Conservation (phyloP, 2,113 vertebrate genomes). For the Euleptes europaea region DNA sequence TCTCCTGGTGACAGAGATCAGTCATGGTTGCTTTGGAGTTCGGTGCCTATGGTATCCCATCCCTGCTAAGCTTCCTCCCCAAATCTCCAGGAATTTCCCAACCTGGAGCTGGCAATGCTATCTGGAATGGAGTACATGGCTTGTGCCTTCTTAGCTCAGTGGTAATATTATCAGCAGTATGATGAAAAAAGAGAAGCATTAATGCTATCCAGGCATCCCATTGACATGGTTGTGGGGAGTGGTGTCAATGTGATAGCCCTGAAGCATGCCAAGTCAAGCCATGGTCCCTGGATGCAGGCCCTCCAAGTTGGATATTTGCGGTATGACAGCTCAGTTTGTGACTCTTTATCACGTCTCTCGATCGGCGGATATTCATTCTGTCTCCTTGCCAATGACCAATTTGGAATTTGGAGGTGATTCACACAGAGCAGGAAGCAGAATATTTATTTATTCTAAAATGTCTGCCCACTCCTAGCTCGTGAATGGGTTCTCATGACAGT, state of each 20-base stretch:
- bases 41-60: too few relatives aligned
- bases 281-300: too few relatives aligned
- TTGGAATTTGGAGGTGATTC: conserved; percentile 16
- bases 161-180: neutral
- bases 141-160: neutral
- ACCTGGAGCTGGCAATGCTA: neutral
- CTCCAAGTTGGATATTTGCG: neutral
- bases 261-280: neutral
- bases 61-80: too few relatives aligned
- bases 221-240: neutral
- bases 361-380: neutral
- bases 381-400: neutral
- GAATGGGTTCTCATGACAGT: neutral
- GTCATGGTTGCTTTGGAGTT: too few relatives aligned
- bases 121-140: neutral
- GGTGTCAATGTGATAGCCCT: neutral
- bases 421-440: conserved; percentile 18
- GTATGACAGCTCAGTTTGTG: neutral
- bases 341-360: neutral
- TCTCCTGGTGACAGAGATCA: too few relatives aligned
- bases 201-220: neutral
- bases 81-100: too few relatives aligned
- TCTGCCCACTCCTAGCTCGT: neutral
- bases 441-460: conserved; percentile 11
- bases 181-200: neutral